Base-by-base conservation (phyloP, 2,797 vertebrate genomes). In the Malurus splendens region DNA sequence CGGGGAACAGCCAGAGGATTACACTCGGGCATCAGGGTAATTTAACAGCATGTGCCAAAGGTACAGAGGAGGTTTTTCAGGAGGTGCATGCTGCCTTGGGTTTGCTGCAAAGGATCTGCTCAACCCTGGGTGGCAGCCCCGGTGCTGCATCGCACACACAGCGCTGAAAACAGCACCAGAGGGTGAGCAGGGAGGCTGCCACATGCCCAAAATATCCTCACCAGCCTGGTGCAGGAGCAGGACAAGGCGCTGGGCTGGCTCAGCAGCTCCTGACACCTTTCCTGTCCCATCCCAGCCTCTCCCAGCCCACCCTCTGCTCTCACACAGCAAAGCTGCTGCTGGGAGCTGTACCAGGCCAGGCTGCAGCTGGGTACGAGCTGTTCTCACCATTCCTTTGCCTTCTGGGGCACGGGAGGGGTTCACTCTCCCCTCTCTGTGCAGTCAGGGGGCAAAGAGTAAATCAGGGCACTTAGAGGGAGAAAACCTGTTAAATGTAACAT, bases 61-160 rank as follows among this genome's bases (percentile, higher is more conserved):
- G 64, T 5, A 75, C 23, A 54, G 51, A 71, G 71, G 20, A 74
- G 68, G 61, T 15, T 57, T 59, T 32, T 6, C 36, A 47, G 73
- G 68, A 68, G 56, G 10, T n/a, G 27, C 6, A 0, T 2, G 30
- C 28, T 39, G 55, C 48, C 48, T 42, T 59, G 78, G 64, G 18
- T 67, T 67, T 77, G 25, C 54, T 47, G 75, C 13, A 2, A n/a
- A 4, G 2, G 51, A 50, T 64, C 78, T 18, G 48, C 8, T 33
- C 48, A 3, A 23, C 10, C 4, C 24, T 60, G 70, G 0, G 28
- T 42, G 54, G 50, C 54, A 59, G 2, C 62, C 22, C 52, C 12
- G 38, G 4, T 14, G 14, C 75, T 48, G 42, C 28, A 0, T 16
- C 19, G 18, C 6, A 0, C 47, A 22, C 6, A 0, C 47, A 1